phyloP scores from a whole-genome alignment of 2,888 invertebrate species.

The Gasteruption jaculator region DNA sequence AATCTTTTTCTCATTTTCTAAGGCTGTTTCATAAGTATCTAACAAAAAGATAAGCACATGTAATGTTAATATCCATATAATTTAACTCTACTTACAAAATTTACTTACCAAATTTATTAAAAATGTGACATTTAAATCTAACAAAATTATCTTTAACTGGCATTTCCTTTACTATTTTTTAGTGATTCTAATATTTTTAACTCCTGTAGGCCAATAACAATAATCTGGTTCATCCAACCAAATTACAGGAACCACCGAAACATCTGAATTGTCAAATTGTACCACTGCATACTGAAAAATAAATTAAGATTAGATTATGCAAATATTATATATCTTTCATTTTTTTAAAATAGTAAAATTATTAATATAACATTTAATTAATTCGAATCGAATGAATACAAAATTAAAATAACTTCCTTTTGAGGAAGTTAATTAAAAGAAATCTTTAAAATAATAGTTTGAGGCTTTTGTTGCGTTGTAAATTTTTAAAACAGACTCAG shows the following conservation, averaged over 20 bases:
- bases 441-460: too few relatives aligned
- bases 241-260: constrained; percentile 2
- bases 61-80: not conserved
- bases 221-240: constrained; percentile 8
- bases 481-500: too few relatives aligned
- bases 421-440: too few relatives aligned
- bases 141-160: not conserved
- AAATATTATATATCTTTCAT: too few relatives aligned
- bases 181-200: constrained; percentile 5
- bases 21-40: constrained; percentile 6
- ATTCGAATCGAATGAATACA: too few relatives aligned
- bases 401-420: too few relatives aligned
- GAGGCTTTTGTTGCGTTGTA: too few relatives aligned
- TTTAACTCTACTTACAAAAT: not conserved
- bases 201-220: constrained; percentile 5
- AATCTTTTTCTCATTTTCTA: not conserved
- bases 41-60: not conserved
- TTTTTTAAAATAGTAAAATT: too few relatives aligned
- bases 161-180: constrained; percentile 4
- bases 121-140: constrained; percentile 1
- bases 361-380: too few relatives aligned
- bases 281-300: constrained; percentile 5
- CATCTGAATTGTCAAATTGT: constrained; percentile 5
- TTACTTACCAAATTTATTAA: constrained; percentile 5
- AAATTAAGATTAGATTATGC: not conserved